Conservation (phyloP, 2,888 invertebrate genomes). For the Acleris emargana region DNA sequence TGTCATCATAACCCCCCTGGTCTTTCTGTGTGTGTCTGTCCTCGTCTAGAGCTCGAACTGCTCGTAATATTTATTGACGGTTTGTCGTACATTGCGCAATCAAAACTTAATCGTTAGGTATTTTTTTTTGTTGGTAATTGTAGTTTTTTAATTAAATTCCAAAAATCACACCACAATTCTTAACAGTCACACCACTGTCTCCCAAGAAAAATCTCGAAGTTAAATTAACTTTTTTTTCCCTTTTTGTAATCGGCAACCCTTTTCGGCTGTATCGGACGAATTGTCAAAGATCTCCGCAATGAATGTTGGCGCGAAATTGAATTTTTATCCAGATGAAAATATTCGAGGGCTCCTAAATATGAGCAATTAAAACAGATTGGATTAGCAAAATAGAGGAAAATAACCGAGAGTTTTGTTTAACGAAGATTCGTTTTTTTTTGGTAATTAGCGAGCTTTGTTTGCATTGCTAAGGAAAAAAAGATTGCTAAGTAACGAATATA, state of each 20-base stretch:
- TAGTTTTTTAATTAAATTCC: neutral
- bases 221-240: conserved; percentile 77
- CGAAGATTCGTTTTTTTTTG: conserved; percentile 9
- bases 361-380: conserved; percentile 40
- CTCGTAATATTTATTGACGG: too few species aligned
- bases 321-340: conserved; percentile 80
- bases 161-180: conserved; percentile 46
- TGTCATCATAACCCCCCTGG: too few species aligned
- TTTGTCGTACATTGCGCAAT: too few species aligned
- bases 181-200: conserved; percentile 45
- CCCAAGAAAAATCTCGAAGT: conserved; percentile 59
- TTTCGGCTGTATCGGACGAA: conserved; percentile 72
- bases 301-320: conserved; percentile 74
- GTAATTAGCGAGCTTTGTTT: conserved; percentile 26
- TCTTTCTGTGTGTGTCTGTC: too few species aligned
- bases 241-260: conserved; percentile 74
- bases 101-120: too few species aligned
- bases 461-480: neutral
- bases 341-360: conserved; percentile 41
- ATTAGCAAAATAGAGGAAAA: conserved; percentile 37
- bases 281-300: conserved; percentile 71
- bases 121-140: too few species aligned
- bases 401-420: conserved; percentile 22
- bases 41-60: too few species aligned
- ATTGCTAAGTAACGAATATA: neutral